These are phyloP conservation scores for Galaxea fascicularis DNA, from an alignment of 92 coral and sea anemone species.

Conservation along the genomic window DNA sequence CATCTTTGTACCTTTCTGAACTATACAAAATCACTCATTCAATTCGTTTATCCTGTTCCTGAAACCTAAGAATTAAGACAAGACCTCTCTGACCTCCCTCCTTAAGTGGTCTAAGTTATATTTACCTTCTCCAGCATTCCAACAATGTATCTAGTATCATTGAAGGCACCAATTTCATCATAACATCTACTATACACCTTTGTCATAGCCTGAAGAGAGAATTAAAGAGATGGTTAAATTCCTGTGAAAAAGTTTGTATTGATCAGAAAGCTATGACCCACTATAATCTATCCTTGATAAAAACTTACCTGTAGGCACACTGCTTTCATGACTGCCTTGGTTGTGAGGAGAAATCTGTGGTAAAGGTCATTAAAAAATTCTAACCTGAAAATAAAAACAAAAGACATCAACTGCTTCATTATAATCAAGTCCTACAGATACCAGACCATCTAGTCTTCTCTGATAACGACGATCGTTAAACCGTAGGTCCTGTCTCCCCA, in stretches of 20 bases:
- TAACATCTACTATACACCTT: constrained; percentile 94
- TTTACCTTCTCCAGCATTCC: constrained; percentile 97
- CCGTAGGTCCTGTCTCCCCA: too few relatives aligned
- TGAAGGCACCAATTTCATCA: constrained; percentile 97
- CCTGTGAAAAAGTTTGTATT: not conserved
- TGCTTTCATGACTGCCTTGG: constrained; percentile 94
- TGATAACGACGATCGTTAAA: too few relatives aligned
- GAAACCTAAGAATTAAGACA: too few relatives aligned
- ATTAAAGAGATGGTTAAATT: not conserved
- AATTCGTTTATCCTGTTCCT: not conserved
- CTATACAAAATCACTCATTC: too few relatives aligned
- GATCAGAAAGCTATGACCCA: too few relatives aligned
- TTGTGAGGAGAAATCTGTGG: constrained; percentile 94
- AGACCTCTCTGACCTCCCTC: too few relatives aligned
- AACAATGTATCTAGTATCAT: constrained; percentile 96
- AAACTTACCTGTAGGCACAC: constrained; percentile 92
- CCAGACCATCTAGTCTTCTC: too few relatives aligned
- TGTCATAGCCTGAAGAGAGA: constrained; percentile 85
- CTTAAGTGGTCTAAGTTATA: too few relatives aligned
- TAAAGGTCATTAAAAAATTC: constrained; percentile 99
- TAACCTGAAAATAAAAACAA: constrained; percentile 58
- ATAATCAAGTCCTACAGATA: too few relatives aligned
- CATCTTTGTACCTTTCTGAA: too few relatives aligned
- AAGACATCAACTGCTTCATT: not conserved
- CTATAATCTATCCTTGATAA: not conserved